Base-by-base conservation (phyloP, 92 coral and sea anemone genomes). In the Chrysogorgia sp. region DNA sequence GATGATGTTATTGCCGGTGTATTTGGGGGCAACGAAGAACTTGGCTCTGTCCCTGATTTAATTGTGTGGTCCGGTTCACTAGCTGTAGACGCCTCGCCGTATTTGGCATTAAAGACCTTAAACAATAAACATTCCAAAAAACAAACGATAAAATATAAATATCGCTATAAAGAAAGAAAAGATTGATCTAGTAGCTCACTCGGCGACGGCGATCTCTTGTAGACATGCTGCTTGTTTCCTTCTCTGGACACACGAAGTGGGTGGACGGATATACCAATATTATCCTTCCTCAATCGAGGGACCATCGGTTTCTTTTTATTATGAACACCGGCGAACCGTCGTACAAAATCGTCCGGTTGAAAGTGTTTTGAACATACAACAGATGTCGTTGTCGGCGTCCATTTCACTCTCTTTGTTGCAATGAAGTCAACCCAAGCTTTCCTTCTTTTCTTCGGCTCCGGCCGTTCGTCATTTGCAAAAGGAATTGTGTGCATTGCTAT, bases 401-500 rank as follows among this genome's bases (percentile, higher is more conserved):
- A 85, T n/a, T 85, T 74, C 8, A 76, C 82, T 24, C 77, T 78
- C 80, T 79, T 83, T 29, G 35, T 17, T 62, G 45, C 41, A 17
- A 87, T 82, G 33, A 79, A 84, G 45, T 79, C 68, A 0, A 84
- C 76, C 88, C 91, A 88, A 28, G 24, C 28, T 76, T 75, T 79
- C 59, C 91, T 66, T 80, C 91, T 32, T 22, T 60, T 65, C 74
- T 60, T 71, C 24, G 88, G 85, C 66, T 79, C 47, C 20, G 86
- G 83, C 20, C 88, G 83, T 0, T 79, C 80, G 47, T 64, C 86
- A 31, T 77, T 83, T 0, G 47, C 20, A 79, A 70, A 88, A 37
- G 91, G 88, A 47, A 87, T 87, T 0, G 22, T 29, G 58, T 87
- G 91, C 24, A 70, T 64, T 13, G 84, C 47, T 52, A 86, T 86